Evolutionary conservation across 1,140 invertebrate species (phyloP).

Genomic region (Macrobrachium rosenbergii): DNA sequence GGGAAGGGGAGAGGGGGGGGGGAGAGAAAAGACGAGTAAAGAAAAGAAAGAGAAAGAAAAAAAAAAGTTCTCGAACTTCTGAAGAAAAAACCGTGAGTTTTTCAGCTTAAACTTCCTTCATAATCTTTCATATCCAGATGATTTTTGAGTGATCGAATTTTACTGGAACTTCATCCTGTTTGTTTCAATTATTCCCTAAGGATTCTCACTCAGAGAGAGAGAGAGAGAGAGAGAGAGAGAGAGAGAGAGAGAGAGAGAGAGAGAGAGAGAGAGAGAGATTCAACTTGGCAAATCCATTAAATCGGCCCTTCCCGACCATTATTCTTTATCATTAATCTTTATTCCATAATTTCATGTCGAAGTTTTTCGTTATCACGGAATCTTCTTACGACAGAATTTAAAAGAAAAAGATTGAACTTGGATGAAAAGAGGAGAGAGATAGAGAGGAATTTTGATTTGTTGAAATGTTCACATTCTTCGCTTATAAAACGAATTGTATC

Average conservation of each 20-base stretch:
- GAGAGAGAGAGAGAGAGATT: not conserved
- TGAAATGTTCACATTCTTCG: too few relatives aligned
- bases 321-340: too few relatives aligned
- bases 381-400: too few relatives aligned
- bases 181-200: constrained; percentile 51
- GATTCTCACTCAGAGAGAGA: constrained; percentile 31
- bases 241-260: constrained; percentile 9
- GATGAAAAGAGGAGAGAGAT: too few relatives aligned
- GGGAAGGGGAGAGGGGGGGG: too few relatives aligned
- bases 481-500: too few relatives aligned
- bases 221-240: constrained; percentile 24
- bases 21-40: too few relatives aligned
- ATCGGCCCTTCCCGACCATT: too few relatives aligned
- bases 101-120: constrained; percentile 50
- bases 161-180: constrained; percentile 53
- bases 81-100: constrained; percentile 23
- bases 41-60: not conserved
- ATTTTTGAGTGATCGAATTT: constrained; percentile 42
- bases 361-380: too few relatives aligned
- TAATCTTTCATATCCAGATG: constrained; percentile 57
- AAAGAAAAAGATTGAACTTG: too few relatives aligned
- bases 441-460: too few relatives aligned
- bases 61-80: constrained; percentile 39
- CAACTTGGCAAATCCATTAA: not conserved
- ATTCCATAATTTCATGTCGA: too few relatives aligned